Evolutionary conservation across 2,113 vertebrate genomes (phyloP).

Genomic region (Lampris megalopsis): DNA sequence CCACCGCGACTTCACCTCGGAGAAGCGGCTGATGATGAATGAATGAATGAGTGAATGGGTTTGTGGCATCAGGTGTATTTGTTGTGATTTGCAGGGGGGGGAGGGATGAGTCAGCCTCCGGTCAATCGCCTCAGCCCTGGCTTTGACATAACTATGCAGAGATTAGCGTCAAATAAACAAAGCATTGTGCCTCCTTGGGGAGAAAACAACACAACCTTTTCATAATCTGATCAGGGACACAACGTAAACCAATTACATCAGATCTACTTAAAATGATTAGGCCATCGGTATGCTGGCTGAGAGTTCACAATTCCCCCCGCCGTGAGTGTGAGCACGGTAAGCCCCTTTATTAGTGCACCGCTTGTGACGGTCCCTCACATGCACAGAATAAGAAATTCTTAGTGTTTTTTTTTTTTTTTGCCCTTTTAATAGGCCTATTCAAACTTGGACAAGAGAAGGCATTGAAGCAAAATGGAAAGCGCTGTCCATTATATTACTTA

Average conservation of each 20-base stretch:
- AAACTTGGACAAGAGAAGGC: neutral
- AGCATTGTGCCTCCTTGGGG: slow-evolving; percentile 71
- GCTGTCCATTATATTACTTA: slow-evolving; percentile 12
- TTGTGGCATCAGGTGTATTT: slow-evolving; percentile 15
- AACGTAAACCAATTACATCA: slow-evolving; percentile 78
- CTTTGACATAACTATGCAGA: slow-evolving; percentile 52
- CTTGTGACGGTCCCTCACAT: slow-evolving; percentile 46
- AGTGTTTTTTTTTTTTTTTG: neutral
- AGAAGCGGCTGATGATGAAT: too few species aligned
- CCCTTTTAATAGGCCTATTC: slow-evolving; percentile 3
- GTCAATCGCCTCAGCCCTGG: slow-evolving; percentile 30
- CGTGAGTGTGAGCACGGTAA: slow-evolving; percentile 47
- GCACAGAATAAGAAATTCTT: slow-evolving; percentile 30
- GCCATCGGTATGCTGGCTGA: slow-evolving; percentile 55
- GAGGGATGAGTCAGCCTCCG: slow-evolving; percentile 3
- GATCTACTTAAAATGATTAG: slow-evolving; percentile 84
- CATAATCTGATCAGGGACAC: slow-evolving; percentile 79
- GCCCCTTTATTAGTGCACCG: slow-evolving; percentile 44
- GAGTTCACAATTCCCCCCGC: slow-evolving; percentile 59
- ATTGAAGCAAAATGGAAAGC: neutral
- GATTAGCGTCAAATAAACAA: slow-evolving; percentile 79
- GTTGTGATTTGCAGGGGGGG: neutral
- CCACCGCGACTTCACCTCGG: too few species aligned
- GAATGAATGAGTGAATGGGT: neutral
- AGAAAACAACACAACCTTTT: slow-evolving; percentile 75